These are phyloP conservation scores for Drosophila mimetica DNA, from an alignment of 2,888 invertebrate species.

Conservation along the genomic window DNA sequence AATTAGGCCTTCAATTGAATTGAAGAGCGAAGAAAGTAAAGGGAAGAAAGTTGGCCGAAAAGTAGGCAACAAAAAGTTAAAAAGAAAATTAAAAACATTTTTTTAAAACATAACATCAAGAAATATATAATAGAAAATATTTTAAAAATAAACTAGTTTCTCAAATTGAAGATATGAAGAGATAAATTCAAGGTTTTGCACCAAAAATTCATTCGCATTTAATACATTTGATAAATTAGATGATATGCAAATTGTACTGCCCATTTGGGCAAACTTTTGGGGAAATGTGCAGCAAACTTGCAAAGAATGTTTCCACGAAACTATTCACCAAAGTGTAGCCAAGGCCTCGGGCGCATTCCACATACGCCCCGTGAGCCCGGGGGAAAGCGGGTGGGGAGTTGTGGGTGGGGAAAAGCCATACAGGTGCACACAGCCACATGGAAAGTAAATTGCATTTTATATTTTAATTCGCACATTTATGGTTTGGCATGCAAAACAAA, in stretches of 20 bases:
- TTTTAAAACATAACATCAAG: background rate
- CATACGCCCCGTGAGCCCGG: slow-evolving; percentile 31
- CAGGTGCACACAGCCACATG: slow-evolving; percentile 41
- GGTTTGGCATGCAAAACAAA: slow-evolving; percentile 45
- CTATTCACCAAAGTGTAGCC: slow-evolving; percentile 18
- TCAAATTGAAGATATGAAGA: too few species aligned
- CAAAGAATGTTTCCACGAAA: slow-evolving; percentile 9
- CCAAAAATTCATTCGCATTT: too few species aligned
- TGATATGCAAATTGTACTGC: slow-evolving; percentile 3
- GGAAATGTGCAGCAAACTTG: slow-evolving; percentile 16
- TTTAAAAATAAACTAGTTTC: too few species aligned
- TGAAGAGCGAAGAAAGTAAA: background rate
- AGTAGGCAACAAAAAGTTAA: background rate
- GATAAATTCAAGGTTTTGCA: too few species aligned
- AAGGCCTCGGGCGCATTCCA: slow-evolving; percentile 20
- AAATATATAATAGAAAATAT: background rate
- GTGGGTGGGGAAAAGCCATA: slow-evolving; percentile 1
- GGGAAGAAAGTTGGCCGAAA: background rate
- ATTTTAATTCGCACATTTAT: slow-evolving; percentile 70
- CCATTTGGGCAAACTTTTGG: background rate
- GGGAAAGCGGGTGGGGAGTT: background rate
- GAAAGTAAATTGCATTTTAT: slow-evolving; percentile 65
- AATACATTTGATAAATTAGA: background rate
- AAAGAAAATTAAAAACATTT: background rate
- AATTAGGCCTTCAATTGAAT: slow-evolving; percentile 26